phyloP scores from a whole-genome alignment of 2,797 vertebrate species.

The Pseudopleuronectes americanus region DNA sequence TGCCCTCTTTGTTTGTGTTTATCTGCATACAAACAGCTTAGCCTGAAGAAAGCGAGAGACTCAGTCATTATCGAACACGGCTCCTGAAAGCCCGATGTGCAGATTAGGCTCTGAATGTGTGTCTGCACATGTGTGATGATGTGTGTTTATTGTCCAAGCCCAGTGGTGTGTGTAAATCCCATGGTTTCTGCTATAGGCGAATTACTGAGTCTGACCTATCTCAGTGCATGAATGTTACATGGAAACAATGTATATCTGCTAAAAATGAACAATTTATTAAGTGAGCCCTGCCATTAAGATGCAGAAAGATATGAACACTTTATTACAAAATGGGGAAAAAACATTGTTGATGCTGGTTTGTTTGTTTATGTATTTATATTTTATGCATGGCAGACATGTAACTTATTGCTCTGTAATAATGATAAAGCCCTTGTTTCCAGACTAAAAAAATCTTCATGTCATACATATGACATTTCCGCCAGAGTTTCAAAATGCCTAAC shows the following conservation, averaged over 20 bases:
- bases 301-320: not conserved
- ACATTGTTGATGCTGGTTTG: slow-evolving; percentile 6
- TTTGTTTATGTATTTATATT: not conserved
- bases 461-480: too few species aligned
- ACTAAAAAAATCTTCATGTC: too few species aligned
- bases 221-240: slow-evolving; percentile 3
- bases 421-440: slow-evolving; percentile 1
- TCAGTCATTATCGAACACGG: slow-evolving; percentile 48
- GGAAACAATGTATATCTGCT: slow-evolving; percentile 4
- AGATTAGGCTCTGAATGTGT: slow-evolving; percentile 36
- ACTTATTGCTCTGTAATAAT: slow-evolving; percentile 10
- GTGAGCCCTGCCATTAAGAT: slow-evolving; percentile 8
- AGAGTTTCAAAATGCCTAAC: too few species aligned
- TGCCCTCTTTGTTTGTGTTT: slow-evolving; percentile 62
- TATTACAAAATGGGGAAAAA: not conserved
- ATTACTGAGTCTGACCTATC: slow-evolving; percentile 9
- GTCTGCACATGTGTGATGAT: slow-evolving; percentile 32
- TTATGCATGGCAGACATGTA: not conserved
- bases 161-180: slow-evolving; percentile 27
- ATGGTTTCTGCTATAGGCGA: slow-evolving; percentile 1
- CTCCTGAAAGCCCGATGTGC: slow-evolving; percentile 39
- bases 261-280: not conserved
- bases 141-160: not conserved
- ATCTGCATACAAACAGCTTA: slow-evolving; percentile 55
- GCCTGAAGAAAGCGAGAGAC: slow-evolving; percentile 37